Base-by-base conservation (phyloP, 2,797 vertebrate genomes). In the Mormyrus hasselquistii region DNA sequence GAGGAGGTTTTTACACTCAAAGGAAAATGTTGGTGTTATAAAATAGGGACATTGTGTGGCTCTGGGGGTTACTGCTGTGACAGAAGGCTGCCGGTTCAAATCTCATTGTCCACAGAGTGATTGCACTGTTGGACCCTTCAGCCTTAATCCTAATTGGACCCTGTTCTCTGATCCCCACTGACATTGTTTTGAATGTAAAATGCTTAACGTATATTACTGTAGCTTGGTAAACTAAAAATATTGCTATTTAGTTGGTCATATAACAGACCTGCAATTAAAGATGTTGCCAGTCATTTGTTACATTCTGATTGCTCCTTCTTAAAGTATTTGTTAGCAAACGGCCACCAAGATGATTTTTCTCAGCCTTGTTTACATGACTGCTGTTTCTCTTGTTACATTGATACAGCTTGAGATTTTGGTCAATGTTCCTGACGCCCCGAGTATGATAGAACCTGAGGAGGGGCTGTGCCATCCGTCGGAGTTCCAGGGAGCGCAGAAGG, bases 371-470 rank as follows among this genome's bases (percentile, higher is more conserved):
- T 76, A 76, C 38, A 44, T 44, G 7, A 7, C 73, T 79, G 2
- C 73, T 44, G 16, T 79, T 79, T 44, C 38, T 41, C 19, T 73
- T 73, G 19, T 82, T 47, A 47, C 16, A 19, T 47, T 82, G 76
- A n/a, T 7, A 82, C 95, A 99, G 98, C 94, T 99, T 92, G 97
- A 98, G 94, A 96, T 99, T 93, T 92, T 96, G 89, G 92, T 96
- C 91, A 96, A 95, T 92, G 92, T 96, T 90, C 94, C 96, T 88
- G 97, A 97, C 91, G 92, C 95, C 76, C 94, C 94, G 87, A 94
- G 94, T 91, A 89, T 95, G 88, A 8, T 89, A 89, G 88, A 92
- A 89, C 92, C 93, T 93, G 96, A 96, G 92, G 94, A 94, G 92
- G 91, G 92, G 49, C 90, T 94, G 87, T 94, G 92, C 90, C 91